Base-by-base conservation (phyloP, 2,888 invertebrate genomes). In the Mystacides longicornis region DNA sequence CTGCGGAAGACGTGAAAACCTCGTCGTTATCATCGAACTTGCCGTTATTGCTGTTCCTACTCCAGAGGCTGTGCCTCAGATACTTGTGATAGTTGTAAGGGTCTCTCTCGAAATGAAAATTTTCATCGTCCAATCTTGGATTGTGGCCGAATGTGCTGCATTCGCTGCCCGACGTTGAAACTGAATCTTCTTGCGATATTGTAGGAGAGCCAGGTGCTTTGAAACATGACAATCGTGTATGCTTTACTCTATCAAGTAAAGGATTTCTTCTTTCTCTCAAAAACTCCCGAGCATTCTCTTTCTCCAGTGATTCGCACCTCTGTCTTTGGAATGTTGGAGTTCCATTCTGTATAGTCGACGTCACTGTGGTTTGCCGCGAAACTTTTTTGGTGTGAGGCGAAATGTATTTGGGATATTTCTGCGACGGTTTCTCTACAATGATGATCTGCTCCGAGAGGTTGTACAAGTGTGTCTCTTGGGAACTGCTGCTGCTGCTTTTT, bases 191-290 rank as follows among this genome's bases (percentile, higher is more conserved):
- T 52, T 77, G 74, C 23, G 78, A 72, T 49, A 78, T 67, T 54
- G 77, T 78, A 45, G 78, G 78, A 64, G 75, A 77, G n/a, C n/a
- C n/a, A n/a, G n/a, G n/a, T 33, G 81, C 79, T 67, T 78, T 77
- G 67, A 86, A 85, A 67, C 86, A 86, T 23, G 84, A 85, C 56
- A 86, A 68, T 66, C 82, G 78, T 49, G 85, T 85, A 66, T 84
- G 85, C 67, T 85, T 85, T 3, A 86, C 85, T 67, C 82, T 80
- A 65, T 86, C 85, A 55, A 86, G 74, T 58, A 86, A 74, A 45
- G 86, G 86, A 67, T 85, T 85, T 55, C 83, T 76, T 67, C 81
- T 85, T 69, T 86, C 86, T 63, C 81, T 71, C 60, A 75, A 76
- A 18, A 80, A 77, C n/a, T n/a, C n/a, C n/a, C n/a, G n/a, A 62